These are phyloP conservation scores for Saguinus midas DNA, from an alignment of 2,113 vertebrate species.

Conservation along the genomic window DNA sequence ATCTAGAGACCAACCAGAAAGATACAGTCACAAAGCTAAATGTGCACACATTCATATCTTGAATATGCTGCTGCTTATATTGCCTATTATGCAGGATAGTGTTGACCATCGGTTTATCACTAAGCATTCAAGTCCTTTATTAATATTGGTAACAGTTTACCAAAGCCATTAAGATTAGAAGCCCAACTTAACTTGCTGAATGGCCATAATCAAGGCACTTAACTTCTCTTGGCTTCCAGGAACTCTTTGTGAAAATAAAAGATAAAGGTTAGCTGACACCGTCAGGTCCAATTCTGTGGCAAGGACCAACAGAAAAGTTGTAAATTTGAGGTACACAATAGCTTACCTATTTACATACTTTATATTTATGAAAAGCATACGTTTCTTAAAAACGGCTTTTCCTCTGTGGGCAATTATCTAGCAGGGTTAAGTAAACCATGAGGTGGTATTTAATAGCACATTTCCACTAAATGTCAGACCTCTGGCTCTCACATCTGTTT, in stretches of 20 bases:
- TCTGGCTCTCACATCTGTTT: conserved; percentile 85
- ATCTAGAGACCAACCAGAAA: conserved; percentile 34
- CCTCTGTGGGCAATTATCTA: conserved; percentile 78
- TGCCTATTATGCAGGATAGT: not conserved
- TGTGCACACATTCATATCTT: not conserved
- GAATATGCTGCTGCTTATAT: not conserved
- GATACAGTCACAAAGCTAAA: conserved; percentile 5
- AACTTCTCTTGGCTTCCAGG: conserved; percentile 30
- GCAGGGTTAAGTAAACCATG: conserved; percentile 83
- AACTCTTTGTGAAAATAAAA: conserved; percentile 34
- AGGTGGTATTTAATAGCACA: conserved; percentile 84
- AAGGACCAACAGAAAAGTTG: not conserved
- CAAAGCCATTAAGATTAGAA: conserved; percentile 15
- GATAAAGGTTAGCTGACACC: not conserved
- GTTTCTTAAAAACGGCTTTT: conserved; percentile 75
- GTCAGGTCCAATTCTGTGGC: not conserved
- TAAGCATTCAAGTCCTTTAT: conserved; percentile 17
- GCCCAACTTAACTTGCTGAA: conserved; percentile 44
- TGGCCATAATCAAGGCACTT: not conserved
- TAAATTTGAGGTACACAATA: not conserved
- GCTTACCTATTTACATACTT: not conserved
- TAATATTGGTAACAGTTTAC: conserved; percentile 46
- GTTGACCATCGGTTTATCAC: not conserved
- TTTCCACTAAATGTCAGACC: conserved; percentile 84
- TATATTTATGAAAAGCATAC: not conserved